A percentile compares a stretch with the other conserved stretches of the same genome.
phyloP scores from a whole-genome alignment of 2,888 invertebrate species.

The Agrochola circellaris region DNA sequence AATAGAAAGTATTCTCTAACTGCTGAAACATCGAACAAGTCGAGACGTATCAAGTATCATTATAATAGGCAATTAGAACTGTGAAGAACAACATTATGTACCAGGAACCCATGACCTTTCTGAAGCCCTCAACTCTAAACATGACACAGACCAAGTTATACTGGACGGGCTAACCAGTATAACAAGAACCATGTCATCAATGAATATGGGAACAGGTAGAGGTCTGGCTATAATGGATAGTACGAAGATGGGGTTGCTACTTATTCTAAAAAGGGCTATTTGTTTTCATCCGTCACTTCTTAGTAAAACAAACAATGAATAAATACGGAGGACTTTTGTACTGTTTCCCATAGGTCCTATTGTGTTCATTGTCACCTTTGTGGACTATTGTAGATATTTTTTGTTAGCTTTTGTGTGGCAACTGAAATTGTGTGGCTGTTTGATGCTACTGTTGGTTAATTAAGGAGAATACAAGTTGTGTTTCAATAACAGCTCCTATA shows the following conservation, averaged over 20 bases:
- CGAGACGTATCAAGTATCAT: constrained; percentile 86
- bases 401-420: constrained; percentile 72
- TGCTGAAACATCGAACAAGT: constrained; percentile 59
- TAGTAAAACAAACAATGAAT: constrained; percentile 89
- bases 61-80: constrained; percentile 89
- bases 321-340: constrained; percentile 86
- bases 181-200: constrained; percentile 47
- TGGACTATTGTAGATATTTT: constrained; percentile 81
- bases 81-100: constrained; percentile 76
- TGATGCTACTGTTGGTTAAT: constrained; percentile 59
- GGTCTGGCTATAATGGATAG: constrained; percentile 70
- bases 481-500: background rate
- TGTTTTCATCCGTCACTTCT: constrained; percentile 88
- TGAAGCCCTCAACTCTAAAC: constrained; percentile 3
- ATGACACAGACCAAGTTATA: constrained; percentile 30
- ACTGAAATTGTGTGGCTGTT: constrained; percentile 78
- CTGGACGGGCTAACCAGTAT: constrained; percentile 43
- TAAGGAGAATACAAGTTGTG: constrained; percentile 21
- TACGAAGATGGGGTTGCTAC: constrained; percentile 80
- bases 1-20: constrained; percentile 48
- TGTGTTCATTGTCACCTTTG: constrained; percentile 87
- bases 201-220: constrained; percentile 18
- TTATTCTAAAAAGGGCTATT: constrained; percentile 81
- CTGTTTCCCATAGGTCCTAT: constrained; percentile 83
- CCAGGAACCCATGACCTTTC: constrained; percentile 61